Base-by-base conservation (phyloP, 2,888 invertebrate species). In the Lycophotia porphyrea region DNA sequence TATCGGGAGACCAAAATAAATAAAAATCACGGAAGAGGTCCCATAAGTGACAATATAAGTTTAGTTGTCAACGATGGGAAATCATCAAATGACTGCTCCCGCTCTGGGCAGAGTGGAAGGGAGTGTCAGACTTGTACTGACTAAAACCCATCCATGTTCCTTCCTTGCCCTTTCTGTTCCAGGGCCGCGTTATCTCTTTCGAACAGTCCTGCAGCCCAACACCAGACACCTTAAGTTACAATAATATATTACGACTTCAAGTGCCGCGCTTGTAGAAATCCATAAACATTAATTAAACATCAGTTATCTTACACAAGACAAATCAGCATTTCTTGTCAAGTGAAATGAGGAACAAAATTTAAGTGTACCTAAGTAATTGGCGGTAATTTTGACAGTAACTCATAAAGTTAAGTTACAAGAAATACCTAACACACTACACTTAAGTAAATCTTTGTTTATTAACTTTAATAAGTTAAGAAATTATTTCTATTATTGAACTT, bases 331-430 rank as follows among this genome's bases (percentile, higher is more conserved):
- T n/a, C 11, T 34, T 64, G 52, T 11, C 7, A 5, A 64, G 80
- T 60, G 55, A 65, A 65, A 64, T 73, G 36, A 80, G 65, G 64
- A 80, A 73, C 36, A n/a, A 27, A 39, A 58, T 55, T 52, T 15
- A 9, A 47, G 15, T 24, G 15, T 8, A 24, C n/a, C 7, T 21
- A 39, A 24, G 15, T 39, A n/a, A 13, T 7, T 8, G 11, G 42
- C 52, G 13, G 13, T 76, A 27, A 60, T 39, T 60, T 78, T 49
- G 9, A 36, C 27, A 60, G 27, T 60, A 21, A 8, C 8, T 36
- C 8, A 7, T n/a, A 15, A 44, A 49, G 34, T n/a, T 27, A 0
- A 36, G 1, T 60, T 27, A 24, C 24, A 49, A 42, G 11, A 78
- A 42, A 18, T 18, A 34, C 13, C 13, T 2, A 36, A 21, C n/a